phyloP scores from a whole-genome alignment of 2,888 invertebrate genomes.

The Lymantria monacha region DNA sequence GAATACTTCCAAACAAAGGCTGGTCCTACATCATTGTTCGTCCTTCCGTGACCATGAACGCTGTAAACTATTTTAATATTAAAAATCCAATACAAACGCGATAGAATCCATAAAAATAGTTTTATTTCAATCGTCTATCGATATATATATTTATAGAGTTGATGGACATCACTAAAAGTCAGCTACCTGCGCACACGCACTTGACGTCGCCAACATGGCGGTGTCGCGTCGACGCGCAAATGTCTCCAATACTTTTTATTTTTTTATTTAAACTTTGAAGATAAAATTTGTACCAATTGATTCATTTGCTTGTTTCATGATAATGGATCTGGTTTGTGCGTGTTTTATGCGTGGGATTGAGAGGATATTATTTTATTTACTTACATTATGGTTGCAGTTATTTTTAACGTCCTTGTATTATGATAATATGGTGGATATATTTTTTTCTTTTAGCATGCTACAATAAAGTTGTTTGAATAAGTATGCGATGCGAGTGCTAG shows the following conservation, averaged over 20 bases:
- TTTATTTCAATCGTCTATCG: too few species aligned
- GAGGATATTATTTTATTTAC: neutral
- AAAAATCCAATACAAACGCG: too few species aligned
- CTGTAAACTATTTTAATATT: too few species aligned
- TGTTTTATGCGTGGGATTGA: slow-evolving; percentile 1
- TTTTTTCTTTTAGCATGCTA: too few species aligned
- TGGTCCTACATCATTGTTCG: too few species aligned
- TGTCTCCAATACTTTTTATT: slow-evolving; percentile 39
- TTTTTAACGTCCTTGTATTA: neutral
- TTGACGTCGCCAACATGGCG: slow-evolving; percentile 50
- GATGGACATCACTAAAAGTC: slow-evolving; percentile 20
- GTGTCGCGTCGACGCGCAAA: slow-evolving; percentile 38
- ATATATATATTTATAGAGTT: too few species aligned
- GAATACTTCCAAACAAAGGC: too few species aligned
- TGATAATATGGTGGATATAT: neutral
- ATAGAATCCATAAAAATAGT: too few species aligned
- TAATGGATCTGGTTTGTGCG: slow-evolving; percentile 18
- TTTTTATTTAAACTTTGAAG: slow-evolving; percentile 17
- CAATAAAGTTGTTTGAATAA: too few species aligned
- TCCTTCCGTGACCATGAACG: too few species aligned
- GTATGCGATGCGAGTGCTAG: too few species aligned
- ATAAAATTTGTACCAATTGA: slow-evolving; percentile 39
- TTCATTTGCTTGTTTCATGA: slow-evolving; percentile 27
- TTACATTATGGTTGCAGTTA: neutral
- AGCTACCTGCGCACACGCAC: slow-evolving; percentile 54